phyloP scores from a whole-genome alignment of 2,113 vertebrate species.

The Sciurus niger region DNA sequence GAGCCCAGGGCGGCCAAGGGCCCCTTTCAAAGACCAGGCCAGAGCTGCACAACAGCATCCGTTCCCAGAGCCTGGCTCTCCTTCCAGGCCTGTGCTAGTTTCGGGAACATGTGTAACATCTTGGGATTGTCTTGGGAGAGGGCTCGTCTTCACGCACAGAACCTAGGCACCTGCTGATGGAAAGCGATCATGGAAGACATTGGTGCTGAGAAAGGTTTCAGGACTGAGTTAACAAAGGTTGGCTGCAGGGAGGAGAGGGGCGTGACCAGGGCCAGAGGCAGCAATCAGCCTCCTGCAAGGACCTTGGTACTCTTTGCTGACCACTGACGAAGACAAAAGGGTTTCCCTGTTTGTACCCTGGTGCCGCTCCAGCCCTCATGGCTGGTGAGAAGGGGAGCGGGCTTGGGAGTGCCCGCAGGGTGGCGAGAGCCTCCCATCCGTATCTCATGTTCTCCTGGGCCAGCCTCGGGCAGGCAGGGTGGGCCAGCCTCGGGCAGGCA shows the following conservation, averaged over 20 bases:
- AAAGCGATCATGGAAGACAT: neutral
- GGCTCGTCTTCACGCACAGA: neutral
- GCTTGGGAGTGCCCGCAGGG: neutral
- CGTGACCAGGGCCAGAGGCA: no score
- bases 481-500: no score
- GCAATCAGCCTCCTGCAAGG: neutral
- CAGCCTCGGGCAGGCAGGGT: no score
- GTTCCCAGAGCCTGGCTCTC: neutral
- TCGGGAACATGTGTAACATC: neutral
- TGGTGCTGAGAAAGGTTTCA: neutral
- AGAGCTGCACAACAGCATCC: neutral
- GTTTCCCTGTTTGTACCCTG: neutral
- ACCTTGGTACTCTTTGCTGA: neutral
- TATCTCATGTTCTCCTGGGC: neutral
- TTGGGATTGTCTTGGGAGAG: neutral
- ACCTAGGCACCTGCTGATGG: neutral
- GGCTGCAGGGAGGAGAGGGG: neutral
- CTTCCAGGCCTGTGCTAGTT: neutral
- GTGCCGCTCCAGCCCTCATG: neutral
- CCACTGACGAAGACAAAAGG: neutral
- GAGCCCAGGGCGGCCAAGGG: neutral
- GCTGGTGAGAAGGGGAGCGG: neutral
- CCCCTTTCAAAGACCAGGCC: neutral
- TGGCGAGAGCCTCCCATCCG: accelerated
- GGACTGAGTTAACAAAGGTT: neutral